These are phyloP conservation scores for Ramphastos sulfuratus DNA, from an alignment of 2,113 vertebrate species.

Conservation along the genomic window DNA sequence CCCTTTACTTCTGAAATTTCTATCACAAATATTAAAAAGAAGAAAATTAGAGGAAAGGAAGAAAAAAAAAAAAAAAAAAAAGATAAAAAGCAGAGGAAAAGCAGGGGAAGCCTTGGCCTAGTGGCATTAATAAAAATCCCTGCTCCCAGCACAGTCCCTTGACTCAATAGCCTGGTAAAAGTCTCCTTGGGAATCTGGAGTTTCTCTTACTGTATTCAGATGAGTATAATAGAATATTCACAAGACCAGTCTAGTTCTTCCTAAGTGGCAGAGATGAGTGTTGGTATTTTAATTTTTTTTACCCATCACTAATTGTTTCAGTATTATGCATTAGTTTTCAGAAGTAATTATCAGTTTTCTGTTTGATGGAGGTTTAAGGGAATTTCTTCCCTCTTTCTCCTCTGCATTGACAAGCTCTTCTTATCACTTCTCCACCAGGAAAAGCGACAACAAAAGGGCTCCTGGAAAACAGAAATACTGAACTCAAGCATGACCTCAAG, in stretches of 20 bases:
- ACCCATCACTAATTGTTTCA: neutral
- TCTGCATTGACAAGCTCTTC: neutral
- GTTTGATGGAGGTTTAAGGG: neutral
- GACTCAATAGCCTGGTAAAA: neutral
- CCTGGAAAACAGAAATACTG: constrained; percentile 23
- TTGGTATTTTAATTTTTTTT: neutral
- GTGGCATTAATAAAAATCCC: neutral
- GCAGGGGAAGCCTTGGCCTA: neutral
- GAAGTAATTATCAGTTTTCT: neutral
- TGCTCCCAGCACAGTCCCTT: neutral
- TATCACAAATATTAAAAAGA: neutral
- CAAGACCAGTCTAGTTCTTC: neutral
- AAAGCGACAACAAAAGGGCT: neutral
- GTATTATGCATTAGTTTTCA: neutral
- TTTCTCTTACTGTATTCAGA: neutral
- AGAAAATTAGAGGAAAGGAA: neutral
- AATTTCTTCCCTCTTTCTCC: constrained; percentile 26
- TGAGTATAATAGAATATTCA: constrained; percentile 4
- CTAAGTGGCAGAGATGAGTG: neutral
- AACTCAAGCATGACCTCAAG: constrained; percentile 43
- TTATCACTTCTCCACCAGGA: neutral
- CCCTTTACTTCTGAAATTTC: neutral
- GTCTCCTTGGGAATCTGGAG: neutral
- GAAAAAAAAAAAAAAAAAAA: too few species aligned
- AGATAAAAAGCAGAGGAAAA: neutral